phyloP scores from a whole-genome alignment of 2,888 invertebrate genomes.

The Oeneis ivallda region DNA sequence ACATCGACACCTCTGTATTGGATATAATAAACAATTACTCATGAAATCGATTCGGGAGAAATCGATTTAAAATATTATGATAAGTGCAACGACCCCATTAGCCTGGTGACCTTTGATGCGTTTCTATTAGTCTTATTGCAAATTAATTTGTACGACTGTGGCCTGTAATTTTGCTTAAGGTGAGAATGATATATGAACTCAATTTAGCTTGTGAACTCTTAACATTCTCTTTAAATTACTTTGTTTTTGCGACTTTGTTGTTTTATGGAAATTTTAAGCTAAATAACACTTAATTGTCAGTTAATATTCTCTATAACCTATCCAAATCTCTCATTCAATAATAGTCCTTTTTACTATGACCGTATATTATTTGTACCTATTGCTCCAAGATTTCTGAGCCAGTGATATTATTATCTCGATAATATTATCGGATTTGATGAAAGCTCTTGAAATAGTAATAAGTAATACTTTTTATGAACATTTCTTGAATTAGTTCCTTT shows the following conservation, averaged over 20 bases:
- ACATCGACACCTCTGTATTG: slow-evolving; percentile 67
- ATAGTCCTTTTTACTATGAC: too few species aligned
- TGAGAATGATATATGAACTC: slow-evolving; percentile 10
- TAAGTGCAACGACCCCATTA: slow-evolving; percentile 42
- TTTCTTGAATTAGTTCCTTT: too few species aligned
- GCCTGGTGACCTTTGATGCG: slow-evolving; percentile 39
- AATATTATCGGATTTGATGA: background rate
- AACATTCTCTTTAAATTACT: background rate
- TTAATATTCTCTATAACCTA: too few species aligned
- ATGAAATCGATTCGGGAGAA: slow-evolving; percentile 46
- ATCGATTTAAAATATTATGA: slow-evolving; percentile 44
- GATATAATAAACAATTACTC: slow-evolving; percentile 69
- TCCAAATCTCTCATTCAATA: too few species aligned
- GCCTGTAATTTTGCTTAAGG: background rate
- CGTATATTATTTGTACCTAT: background rate
- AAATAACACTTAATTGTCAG: background rate
- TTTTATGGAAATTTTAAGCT: background rate
- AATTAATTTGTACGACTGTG: slow-evolving; percentile 21
- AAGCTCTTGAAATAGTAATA: background rate
- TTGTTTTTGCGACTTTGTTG: background rate
- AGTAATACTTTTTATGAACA: background rate
- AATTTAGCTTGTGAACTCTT: slow-evolving; percentile 8
- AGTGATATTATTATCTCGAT: background rate
- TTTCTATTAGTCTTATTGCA: slow-evolving; percentile 27
- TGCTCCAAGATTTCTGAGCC: background rate